These are phyloP conservation scores for Eira barbara DNA, from an alignment of 2,113 vertebrate genomes.

Conservation along the genomic window DNA sequence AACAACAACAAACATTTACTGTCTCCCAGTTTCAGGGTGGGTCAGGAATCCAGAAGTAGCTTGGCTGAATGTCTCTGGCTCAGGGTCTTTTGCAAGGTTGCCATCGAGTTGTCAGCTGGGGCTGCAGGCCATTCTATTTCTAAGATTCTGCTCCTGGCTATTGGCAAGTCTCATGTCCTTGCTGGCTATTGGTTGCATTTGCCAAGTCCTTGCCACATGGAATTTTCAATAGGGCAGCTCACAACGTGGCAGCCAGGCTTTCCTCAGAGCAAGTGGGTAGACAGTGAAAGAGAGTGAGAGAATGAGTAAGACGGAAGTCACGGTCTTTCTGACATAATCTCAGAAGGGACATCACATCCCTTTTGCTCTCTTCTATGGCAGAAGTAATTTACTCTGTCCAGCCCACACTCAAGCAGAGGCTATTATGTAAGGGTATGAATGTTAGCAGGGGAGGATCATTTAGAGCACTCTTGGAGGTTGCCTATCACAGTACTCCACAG, in stretches of 20 bases:
- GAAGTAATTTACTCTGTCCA: not conserved
- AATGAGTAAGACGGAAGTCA: not conserved
- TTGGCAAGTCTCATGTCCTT: not conserved
- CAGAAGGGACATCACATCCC: not conserved
- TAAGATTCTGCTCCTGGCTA: not conserved
- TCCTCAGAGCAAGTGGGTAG: not conserved
- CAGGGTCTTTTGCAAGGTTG: not conserved
- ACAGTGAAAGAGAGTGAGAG: not conserved
- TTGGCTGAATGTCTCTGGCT: not conserved
- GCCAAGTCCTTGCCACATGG: not conserved
- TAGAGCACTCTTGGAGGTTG: not conserved
- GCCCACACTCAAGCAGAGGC: not conserved
- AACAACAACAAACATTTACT: not conserved
- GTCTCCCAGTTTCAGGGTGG: not conserved
- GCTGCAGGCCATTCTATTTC: not conserved
- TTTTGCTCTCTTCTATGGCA: not conserved
- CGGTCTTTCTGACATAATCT: not conserved
- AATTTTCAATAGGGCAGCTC: not conserved
- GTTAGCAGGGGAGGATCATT: not conserved
- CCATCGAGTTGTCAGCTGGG: not conserved
- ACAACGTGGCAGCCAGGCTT: not conserved
- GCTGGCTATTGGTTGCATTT: not conserved
- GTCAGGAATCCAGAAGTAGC: not conserved
- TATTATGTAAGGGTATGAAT: not conserved
- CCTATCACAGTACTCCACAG: not conserved